Evolutionary conservation across 1,140 invertebrate genomes (phyloP).

Genomic region (Popillia japonica): DNA sequence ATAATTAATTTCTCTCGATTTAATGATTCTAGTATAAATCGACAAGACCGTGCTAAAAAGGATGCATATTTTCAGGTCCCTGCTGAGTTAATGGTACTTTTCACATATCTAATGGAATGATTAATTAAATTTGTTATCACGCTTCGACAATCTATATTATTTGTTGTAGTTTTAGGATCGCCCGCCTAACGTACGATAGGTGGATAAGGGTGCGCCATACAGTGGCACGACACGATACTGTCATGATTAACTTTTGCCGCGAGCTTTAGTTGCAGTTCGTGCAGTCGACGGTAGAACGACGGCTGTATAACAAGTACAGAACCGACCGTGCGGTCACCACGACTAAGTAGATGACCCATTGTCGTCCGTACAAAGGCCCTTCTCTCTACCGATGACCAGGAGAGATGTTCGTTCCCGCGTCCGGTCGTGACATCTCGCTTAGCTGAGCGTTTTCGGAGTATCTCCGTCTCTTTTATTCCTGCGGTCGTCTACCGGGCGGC

Average conservation of each 20-base stretch:
- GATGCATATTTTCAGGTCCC: not conserved
- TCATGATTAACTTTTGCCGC: slow-evolving; percentile 20
- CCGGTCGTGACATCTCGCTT: not conserved
- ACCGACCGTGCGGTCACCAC: slow-evolving; percentile 24
- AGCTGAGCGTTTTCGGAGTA: not conserved
- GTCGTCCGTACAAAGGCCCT: slow-evolving; percentile 44
- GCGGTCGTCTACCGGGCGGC: not conserved
- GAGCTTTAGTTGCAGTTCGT: slow-evolving; percentile 30
- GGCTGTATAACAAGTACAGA: not conserved
- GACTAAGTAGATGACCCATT: slow-evolving; percentile 43
- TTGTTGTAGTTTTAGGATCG: not conserved
- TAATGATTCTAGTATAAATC: not conserved
- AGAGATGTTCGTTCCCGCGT: slow-evolving; percentile 38
- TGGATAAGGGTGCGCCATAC: slow-evolving; percentile 26
- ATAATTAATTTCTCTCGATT: not conserved
- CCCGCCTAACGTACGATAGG: slow-evolving; percentile 15
- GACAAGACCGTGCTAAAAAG: not conserved
- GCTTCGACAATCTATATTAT: slow-evolving; percentile 10
- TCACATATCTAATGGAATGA: slow-evolving; percentile 15
- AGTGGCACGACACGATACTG: slow-evolving; percentile 26
- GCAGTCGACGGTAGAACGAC: slow-evolving; percentile 27
- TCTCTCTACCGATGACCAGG: slow-evolving; percentile 42
- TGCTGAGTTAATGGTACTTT: not conserved
- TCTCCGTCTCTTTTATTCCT: slow-evolving; percentile 4
- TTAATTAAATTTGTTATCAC: slow-evolving; percentile 30